These are phyloP conservation scores for Phengaris alcon DNA, from an alignment of 2,888 invertebrate genomes.

Conservation along the genomic window DNA sequence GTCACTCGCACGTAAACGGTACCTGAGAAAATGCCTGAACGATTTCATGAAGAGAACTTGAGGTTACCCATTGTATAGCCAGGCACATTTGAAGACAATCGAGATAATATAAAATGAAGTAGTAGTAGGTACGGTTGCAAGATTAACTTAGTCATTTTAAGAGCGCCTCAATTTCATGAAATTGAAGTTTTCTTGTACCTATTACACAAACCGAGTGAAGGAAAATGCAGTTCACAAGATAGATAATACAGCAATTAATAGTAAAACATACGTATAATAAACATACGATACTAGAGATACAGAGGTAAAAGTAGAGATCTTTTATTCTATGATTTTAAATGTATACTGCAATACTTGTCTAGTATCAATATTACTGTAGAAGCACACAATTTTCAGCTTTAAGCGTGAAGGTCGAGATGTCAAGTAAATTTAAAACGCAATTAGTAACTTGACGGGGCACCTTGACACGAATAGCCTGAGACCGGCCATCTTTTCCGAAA, in stretches of 20 bases:
- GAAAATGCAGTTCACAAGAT: no score
- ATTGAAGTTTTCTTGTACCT: not conserved
- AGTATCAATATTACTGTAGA: not conserved
- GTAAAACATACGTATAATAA: no score
- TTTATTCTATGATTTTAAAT: no score
- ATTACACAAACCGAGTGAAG: not conserved
- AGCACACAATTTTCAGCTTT: not conserved
- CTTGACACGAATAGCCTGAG: constrained; percentile 66
- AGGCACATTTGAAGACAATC: not conserved
- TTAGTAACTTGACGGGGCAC: constrained; percentile 64
- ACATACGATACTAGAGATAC: no score
- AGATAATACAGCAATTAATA: no score
- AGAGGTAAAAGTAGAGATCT: no score
- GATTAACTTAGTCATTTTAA: not conserved
- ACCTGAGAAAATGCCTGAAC: constrained; percentile 63
- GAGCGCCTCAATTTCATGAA: not conserved
- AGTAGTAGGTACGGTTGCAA: not conserved
- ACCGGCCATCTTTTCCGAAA: constrained; percentile 12
- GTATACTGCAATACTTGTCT: no score
- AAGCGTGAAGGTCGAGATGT: constrained; percentile 66
- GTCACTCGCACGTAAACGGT: constrained; percentile 51
- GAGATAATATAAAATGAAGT: constrained; percentile 4
- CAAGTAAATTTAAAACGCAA: constrained; percentile 77
- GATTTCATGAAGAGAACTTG: constrained; percentile 51
- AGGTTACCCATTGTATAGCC: constrained; percentile 10